Percentiles rank a stretch among this genome's conserved stretches.
Evolutionary conservation across 2,113 vertebrate genomes (phyloP).

Genomic region (Felis chaus): DNA sequence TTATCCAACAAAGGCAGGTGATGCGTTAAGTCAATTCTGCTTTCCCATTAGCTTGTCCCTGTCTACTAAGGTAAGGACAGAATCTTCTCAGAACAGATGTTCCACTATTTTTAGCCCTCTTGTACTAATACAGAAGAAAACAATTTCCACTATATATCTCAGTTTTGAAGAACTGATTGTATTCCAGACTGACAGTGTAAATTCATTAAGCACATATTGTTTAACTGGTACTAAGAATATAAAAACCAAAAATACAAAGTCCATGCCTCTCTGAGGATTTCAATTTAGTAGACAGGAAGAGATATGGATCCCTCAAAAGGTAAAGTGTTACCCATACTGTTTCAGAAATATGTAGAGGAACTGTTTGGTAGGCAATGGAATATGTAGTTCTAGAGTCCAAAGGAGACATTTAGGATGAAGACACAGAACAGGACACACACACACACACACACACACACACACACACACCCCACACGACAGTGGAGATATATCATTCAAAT

Average conservation of each 20-base stretch:
- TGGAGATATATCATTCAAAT: not conserved
- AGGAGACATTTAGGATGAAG: not conserved
- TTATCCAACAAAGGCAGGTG: not conserved
- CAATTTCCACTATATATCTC: not conserved
- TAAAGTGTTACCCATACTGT: not conserved
- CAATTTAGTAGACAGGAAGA: not conserved
- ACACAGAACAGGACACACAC: not conserved
- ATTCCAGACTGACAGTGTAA: not conserved
- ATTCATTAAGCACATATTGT: not conserved
- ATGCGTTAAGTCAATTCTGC: not conserved
- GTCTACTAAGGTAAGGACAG: conserved; percentile 4
- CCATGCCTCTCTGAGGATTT: not conserved
- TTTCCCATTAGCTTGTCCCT: conserved; percentile 21
- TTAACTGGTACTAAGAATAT: not conserved
- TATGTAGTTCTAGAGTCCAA: not conserved
- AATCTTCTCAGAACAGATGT: not conserved
- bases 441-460: not conserved
- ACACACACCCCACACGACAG: not conserved
- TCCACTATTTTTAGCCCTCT: conserved; percentile 22
- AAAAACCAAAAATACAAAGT: conserved; percentile 40
- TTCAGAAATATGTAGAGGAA: not conserved
- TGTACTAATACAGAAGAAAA: not conserved
- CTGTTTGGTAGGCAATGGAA: not conserved
- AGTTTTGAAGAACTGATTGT: conserved; percentile 5
- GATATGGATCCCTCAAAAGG: not conserved